These are phyloP conservation scores for Nemoura dubitans DNA, from an alignment of 2,888 invertebrate genomes.

Conservation along the genomic window DNA sequence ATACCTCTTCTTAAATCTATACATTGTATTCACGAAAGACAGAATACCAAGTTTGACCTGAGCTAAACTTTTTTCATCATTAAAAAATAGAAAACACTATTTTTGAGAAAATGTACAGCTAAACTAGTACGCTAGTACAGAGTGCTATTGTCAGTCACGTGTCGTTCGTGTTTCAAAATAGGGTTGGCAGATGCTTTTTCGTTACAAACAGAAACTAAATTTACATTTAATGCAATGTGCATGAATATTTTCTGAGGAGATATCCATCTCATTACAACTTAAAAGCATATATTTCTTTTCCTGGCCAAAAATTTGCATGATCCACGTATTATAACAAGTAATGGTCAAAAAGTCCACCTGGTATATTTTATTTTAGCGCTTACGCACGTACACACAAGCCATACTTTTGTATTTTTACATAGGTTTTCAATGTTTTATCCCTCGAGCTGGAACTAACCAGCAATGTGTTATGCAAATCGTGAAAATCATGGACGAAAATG, in stretches of 20 bases:
- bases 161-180: neutral
- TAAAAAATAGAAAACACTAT: neutral
- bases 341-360: neutral
- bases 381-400: neutral
- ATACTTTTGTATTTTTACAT: neutral
- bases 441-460: neutral
- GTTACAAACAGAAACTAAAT: neutral
- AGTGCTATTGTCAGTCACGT: neutral
- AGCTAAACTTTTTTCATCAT: neutral
- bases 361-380: neutral
- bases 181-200: neutral
- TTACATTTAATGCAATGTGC: neutral
- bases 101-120: neutral
- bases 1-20: neutral
- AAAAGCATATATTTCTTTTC: neutral
- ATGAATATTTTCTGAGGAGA: neutral
- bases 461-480: neutral
- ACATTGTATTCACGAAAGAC: neutral
- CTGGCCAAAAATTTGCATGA: conserved; percentile 7
- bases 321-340: neutral
- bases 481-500: neutral
- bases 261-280: conserved; percentile 7
- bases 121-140: neutral
- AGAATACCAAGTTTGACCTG: neutral
- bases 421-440: neutral